Evolutionary conservation across 2,888 invertebrate species (phyloP).

Genomic region (Oscheius sp.): DNA sequence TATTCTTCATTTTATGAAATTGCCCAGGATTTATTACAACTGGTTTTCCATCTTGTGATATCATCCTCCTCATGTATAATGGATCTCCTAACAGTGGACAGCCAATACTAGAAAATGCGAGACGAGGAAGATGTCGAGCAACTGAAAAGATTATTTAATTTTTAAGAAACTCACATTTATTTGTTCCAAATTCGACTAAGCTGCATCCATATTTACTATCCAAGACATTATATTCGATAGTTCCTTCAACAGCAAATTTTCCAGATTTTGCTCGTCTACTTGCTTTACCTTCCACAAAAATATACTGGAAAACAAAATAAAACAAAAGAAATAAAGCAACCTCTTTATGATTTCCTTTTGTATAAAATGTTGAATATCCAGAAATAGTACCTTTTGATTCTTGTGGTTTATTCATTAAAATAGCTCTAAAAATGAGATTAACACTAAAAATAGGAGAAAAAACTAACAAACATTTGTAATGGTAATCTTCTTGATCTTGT

Average conservation of each 20-base stretch:
- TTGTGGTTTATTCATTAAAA: slow-evolving; percentile 44
- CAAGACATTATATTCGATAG: slow-evolving; percentile 50
- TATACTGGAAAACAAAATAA: slow-evolving; percentile 43
- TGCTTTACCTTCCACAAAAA: slow-evolving; percentile 52
- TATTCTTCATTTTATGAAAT: neutral
- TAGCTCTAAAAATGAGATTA: slow-evolving; percentile 41
- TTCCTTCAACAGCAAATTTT: slow-evolving; percentile 57
- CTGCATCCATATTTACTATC: slow-evolving; percentile 46
- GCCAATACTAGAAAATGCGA: slow-evolving; percentile 51
- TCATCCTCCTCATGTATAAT: slow-evolving; percentile 55
- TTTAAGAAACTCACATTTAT: slow-evolving; percentile 48
- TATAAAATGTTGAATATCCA: slow-evolving; percentile 55
- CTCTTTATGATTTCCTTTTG: slow-evolving; percentile 34
- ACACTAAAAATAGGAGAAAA: neutral
- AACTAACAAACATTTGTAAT: slow-evolving; percentile 47
- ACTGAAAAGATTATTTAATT: slow-evolving; percentile 39
- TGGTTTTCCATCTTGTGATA: slow-evolving; percentile 43
- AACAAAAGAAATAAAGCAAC: neutral
- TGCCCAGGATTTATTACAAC: slow-evolving; percentile 25
- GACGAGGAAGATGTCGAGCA: slow-evolving; percentile 58
- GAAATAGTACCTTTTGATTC: slow-evolving; percentile 40
- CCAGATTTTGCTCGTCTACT: slow-evolving; percentile 51
- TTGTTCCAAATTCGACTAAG: slow-evolving; percentile 48
- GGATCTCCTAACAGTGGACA: slow-evolving; percentile 57
- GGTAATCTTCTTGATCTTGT: slow-evolving; percentile 4